Evolutionary conservation across 2,113 vertebrate species (phyloP).

Genomic region (Erythrocercus mccallii): DNA sequence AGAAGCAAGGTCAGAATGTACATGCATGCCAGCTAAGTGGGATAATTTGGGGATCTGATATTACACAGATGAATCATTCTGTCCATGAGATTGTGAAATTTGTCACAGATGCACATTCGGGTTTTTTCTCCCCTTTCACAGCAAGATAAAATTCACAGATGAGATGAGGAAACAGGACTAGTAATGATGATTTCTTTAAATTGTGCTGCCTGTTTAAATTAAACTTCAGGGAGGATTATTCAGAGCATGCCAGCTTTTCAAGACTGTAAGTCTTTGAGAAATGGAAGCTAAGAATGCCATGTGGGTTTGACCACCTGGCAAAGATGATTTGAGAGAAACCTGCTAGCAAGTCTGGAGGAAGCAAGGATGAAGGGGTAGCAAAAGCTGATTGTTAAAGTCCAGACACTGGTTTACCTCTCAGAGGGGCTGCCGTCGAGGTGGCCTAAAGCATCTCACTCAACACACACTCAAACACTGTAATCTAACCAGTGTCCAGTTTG

Average conservation of each 20-base stretch:
- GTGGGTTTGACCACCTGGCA: neutral
- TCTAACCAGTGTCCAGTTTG: neutral
- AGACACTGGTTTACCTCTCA: neutral
- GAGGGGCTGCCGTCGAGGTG: accelerated
- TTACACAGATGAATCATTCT: conserved; percentile 11
- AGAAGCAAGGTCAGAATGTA: neutral
- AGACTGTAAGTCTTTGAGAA: neutral
- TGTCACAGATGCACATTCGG: neutral
- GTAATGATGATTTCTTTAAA: neutral
- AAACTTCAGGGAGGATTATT: neutral
- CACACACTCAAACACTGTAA: neutral
- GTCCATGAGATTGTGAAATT: neutral
- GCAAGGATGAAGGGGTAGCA: neutral
- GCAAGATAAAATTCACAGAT: neutral
- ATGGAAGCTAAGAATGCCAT: neutral
- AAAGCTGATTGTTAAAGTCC: neutral
- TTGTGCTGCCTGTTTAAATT: neutral
- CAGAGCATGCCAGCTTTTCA: neutral
- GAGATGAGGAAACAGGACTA: neutral
- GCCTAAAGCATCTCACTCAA: neutral
- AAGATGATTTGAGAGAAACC: neutral
- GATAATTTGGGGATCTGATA: neutral
- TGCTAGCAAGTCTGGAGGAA: neutral
- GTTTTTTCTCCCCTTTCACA: neutral
- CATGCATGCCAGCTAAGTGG: neutral